Evolutionary conservation across 2,113 vertebrate species (phyloP).

Genomic region (Neopipo cinnamomea): DNA sequence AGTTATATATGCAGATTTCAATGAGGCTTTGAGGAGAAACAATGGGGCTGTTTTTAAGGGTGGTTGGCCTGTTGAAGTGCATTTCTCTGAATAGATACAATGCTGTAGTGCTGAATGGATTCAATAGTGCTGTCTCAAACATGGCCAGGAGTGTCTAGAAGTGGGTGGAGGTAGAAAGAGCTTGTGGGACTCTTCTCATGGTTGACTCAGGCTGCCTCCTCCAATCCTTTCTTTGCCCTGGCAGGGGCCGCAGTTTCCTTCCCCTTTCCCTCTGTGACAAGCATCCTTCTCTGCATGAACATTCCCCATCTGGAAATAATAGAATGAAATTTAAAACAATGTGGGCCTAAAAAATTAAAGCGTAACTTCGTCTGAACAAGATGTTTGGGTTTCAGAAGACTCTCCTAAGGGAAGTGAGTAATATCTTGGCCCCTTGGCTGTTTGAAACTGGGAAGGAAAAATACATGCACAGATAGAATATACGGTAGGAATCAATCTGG

Average conservation of each 20-base stretch:
- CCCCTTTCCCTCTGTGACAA: neutral
- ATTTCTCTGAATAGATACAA: conserved; percentile 55
- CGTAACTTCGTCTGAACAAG: neutral
- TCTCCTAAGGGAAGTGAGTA: neutral
- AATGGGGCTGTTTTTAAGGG: conserved; percentile 59
- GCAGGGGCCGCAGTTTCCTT: neutral
- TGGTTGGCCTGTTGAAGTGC: conserved; percentile 52
- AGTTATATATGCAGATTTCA: conserved; percentile 51
- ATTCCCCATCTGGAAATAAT: neutral
- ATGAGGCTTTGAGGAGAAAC: conserved; percentile 55
- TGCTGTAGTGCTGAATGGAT: conserved; percentile 58
- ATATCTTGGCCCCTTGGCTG: neutral
- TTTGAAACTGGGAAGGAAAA: conserved; percentile 35
- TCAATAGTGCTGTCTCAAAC: conserved; percentile 62
- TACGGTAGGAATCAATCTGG: conserved; percentile 60
- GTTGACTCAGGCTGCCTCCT: conserved; percentile 43
- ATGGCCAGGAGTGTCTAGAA: conserved; percentile 61
- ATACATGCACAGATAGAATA: conserved; percentile 23
- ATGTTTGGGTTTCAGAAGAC: neutral
- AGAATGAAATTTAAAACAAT: neutral
- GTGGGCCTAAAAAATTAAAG: neutral
- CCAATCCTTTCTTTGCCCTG: conserved; percentile 34
- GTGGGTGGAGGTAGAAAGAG: conserved; percentile 57
- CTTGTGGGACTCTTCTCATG: conserved; percentile 27
- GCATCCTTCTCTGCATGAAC: neutral